Conservation (phyloP, 2,797 vertebrate species). For the Chloroceryle inda region DNA sequence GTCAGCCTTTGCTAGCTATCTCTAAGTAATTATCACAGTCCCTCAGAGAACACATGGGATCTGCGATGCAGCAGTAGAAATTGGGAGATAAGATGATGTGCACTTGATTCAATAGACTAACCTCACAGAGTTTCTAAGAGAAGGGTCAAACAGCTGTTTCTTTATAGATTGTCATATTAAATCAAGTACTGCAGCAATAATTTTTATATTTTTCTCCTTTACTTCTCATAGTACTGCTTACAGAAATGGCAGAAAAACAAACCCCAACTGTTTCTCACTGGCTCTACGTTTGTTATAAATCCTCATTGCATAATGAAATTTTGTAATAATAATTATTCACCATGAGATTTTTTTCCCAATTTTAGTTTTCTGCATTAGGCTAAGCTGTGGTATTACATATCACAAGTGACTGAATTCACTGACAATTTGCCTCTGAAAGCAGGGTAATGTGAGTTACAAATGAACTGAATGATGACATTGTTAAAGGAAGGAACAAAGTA, state of each 20-base stretch:
- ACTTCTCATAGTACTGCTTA: neutral
- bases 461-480: neutral
- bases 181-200: neutral
- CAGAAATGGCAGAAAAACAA: neutral
- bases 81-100: neutral
- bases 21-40: neutral
- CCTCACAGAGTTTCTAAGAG: neutral
- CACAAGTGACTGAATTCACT: slow-evolving; percentile 8
- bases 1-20: neutral
- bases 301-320: neutral
- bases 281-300: neutral
- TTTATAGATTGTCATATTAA: neutral
- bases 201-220: neutral
- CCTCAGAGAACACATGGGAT: neutral
- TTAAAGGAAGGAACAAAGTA: neutral
- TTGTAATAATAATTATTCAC: neutral
- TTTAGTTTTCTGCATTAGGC: neutral
- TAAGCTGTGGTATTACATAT: neutral
- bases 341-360: neutral
- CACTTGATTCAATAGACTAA: neutral
- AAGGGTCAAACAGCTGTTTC: neutral
- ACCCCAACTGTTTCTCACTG: neutral
- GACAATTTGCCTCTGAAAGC: neutral
- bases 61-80: neutral
- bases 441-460: neutral